Base-by-base conservation (phyloP, 2,113 vertebrate genomes). In the Syngnathus floridae region DNA sequence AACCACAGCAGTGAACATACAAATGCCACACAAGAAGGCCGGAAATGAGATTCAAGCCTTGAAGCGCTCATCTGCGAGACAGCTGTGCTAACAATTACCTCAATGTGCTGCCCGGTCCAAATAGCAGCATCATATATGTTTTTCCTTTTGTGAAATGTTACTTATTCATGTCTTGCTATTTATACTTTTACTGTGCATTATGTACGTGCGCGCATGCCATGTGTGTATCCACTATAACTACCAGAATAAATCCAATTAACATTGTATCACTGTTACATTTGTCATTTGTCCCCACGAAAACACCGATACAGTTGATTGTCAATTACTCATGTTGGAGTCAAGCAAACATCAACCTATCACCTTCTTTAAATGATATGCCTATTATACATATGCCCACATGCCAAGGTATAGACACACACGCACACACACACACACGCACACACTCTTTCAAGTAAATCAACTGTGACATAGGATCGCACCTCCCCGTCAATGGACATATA, bases 401-500 rank as follows among this genome's bases (percentile, higher is more conserved):
- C 43, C 26, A 31, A 31, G 26, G 26, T 31, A 31, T 3, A 3
- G 31, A 49, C 69, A 4, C 49, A 52, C 49, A 12, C 9, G 61
- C 43, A 12, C 43, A 19, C n/a, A 11, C 46, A 37, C 48, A 60
- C 69, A 63, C n/a, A 66, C 46, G 57, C 17, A 46, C 57, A 51
- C 68, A 11, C n/a, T 21, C 37, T 45, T 41, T 63, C 51, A 61
- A 58, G 40, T 41, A 31, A 51, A 51, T 51, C 48, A 51, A 10
- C n/a, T 35, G 19, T 72, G 84, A 41, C 80, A 81, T 75, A 78
- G 78, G 72, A 69, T 62, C 71, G 66, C 55, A 80, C 71, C 74
- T 71, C 31, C 36, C 31, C 67, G 13, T 54, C n/a, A 12, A 67
- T 61, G 62, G 58, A 64, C 45, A 64, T 71, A 38, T 72, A 52